phyloP scores from a whole-genome alignment of 2,888 invertebrate species.

The Caenorhabditis japonica region DNA sequence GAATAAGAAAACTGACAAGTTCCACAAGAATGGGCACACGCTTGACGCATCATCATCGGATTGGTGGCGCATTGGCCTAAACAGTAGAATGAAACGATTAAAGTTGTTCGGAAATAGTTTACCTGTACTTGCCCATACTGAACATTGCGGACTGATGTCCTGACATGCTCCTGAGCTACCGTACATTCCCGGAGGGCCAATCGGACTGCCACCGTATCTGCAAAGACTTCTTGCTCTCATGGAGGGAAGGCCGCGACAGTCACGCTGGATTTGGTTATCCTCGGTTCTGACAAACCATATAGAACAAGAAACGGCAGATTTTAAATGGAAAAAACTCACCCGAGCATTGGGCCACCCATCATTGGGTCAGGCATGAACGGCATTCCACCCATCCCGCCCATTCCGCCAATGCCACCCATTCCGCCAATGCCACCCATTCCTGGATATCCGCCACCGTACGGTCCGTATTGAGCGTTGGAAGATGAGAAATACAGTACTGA shows the following conservation, averaged over 20 bases:
- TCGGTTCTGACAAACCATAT: constrained; percentile 11
- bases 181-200: constrained; percentile 7
- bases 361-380: constrained; percentile 7
- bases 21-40: constrained; percentile 50
- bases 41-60: constrained; percentile 41
- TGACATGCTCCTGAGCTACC: constrained; percentile 14
- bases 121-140: constrained; percentile 54
- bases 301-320: neutral
- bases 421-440: constrained; percentile 24
- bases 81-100: neutral
- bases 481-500: too few species aligned
- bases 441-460: constrained; percentile 15
- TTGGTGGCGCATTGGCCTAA: constrained; percentile 49
- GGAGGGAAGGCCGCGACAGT: constrained; percentile 49
- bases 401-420: neutral
- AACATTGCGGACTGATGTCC: constrained; percentile 45
- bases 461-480: constrained; percentile 20
- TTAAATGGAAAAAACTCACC: constrained; percentile 10
- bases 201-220: constrained; percentile 44
- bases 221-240: constrained; percentile 55
- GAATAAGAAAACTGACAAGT: constrained; percentile 29
- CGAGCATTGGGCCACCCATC: constrained; percentile 19
- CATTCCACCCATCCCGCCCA: constrained; percentile 18
- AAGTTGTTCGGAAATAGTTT: neutral
- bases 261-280: constrained; percentile 16